These are phyloP conservation scores for Anaspis maculata DNA, from an alignment of 2,888 invertebrate species.

Conservation along the genomic window DNA sequence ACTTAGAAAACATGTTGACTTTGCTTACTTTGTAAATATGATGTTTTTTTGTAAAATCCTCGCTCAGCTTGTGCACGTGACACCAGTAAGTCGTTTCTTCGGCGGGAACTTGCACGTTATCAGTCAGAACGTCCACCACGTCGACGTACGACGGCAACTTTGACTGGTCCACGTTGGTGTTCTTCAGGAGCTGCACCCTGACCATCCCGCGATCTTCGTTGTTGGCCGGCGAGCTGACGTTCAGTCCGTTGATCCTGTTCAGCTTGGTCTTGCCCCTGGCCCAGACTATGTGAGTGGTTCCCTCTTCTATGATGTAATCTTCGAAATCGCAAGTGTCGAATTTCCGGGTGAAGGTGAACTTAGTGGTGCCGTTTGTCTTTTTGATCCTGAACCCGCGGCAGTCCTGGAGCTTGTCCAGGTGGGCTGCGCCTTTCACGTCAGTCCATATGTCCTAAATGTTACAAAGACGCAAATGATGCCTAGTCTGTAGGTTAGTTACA, in stretches of 20 bases:
- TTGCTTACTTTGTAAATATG: conserved; percentile 63
- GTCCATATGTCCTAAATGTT: conserved; percentile 69
- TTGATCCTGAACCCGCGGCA: conserved; percentile 53
- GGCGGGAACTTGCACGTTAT: conserved; percentile 65
- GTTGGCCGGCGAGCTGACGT: conserved; percentile 47
- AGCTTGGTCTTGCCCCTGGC: conserved; percentile 69
- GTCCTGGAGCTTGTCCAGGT: conserved; percentile 64
- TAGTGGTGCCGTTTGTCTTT: conserved; percentile 48
- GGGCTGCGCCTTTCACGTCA: conserved; percentile 55
- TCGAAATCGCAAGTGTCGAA: conserved; percentile 78
- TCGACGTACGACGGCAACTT: conserved; percentile 45
- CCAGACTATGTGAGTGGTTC: conserved; percentile 84
- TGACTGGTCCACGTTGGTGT: conserved; percentile 32
- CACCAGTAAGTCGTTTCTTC: conserved; percentile 98
- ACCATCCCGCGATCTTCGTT: conserved; percentile 60
- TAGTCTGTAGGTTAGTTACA: too few relatives aligned
- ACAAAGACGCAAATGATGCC: too few relatives aligned
- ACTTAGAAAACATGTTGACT: background rate
- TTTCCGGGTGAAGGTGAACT: conserved; percentile 65
- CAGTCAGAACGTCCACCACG: conserved; percentile 53
- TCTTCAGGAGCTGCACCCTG: conserved; percentile 63
- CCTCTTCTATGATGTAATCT: conserved; percentile 74
- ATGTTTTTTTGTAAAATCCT: conserved; percentile 59
- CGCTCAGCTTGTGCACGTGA: conserved; percentile 71
- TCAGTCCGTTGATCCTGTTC: conserved; percentile 53